Evolutionary conservation across 2,797 vertebrate genomes (phyloP), one percentile per base, ranked within the genome.

Genomic region (Typhlichthys eigenmanni): DNA sequence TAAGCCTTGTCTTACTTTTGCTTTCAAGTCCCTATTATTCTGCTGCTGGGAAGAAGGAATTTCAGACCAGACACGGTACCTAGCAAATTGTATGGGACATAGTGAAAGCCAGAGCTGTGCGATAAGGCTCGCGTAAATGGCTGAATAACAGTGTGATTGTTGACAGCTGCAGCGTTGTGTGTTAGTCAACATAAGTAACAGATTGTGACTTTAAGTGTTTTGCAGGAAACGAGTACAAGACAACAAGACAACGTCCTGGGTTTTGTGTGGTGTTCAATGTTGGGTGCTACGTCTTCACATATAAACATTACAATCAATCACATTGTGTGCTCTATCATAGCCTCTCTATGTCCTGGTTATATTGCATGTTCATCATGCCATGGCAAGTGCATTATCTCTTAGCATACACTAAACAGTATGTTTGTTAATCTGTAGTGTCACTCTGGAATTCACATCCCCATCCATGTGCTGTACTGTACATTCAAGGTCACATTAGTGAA

Each of bases 381-480:
- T 68, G 64, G 68, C 74, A 78, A 60, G 71, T 78, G 70, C 62
- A 73, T 82, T 63, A 82, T 86, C 74, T 80, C 47, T 51, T 52
- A 77, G 66, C 74, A 89, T 88, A 83, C 24, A 29, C 3, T 29
- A 29, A 29, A 29, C 3, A 29, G 24, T 66, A 86, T 87, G 81
- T 87, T 84, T 84, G 86, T 84, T 85, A 82, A 78, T 82, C 76
- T 69, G 60, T 56, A 57, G 75, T 72, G 72, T 61, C 59, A 61
- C 69, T 47, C 46, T 62, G 66, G 72, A 84, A 85, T 82, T 76
- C 52, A 81, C 83, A 83, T 83, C 61, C 60, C 43, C 50, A 49
- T 71, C 71, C 65, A 72, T 74, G 4, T 29, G 24, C 24, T 29
- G 24, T 29, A 29, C 24, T 29, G 24, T 29, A 79, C 55, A 73